Base-by-base conservation (phyloP, 2,797 vertebrate genomes). In the Brachyrhaphis roseni region DNA sequence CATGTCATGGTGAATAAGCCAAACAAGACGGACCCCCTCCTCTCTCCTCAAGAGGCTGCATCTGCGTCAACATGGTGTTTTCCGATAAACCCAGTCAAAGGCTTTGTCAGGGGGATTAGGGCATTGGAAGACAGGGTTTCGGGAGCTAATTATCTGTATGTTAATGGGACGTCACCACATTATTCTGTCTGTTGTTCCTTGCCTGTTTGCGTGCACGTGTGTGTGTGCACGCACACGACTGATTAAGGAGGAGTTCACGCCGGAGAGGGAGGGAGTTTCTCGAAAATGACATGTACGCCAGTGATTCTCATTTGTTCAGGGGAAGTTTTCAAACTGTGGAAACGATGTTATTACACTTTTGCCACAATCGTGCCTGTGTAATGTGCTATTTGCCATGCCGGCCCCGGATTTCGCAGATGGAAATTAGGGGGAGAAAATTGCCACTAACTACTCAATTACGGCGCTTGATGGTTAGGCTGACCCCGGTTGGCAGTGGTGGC, bases 371-470 rank as follows among this genome's bases (percentile, higher is more conserved):
- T 81, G 92, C 88, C 90, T 92, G 94, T 94, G 95, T 96, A 95
- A 96, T 96, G 94, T 95, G 95, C 95, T 95, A 95, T 95, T 96
- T 96, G 95, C 95, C 95, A 96, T 96, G 95, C 96, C 95, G 93
- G 91, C 92, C 93, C 94, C 86, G 94, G 93, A 94, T 93, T 94
- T 94, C 83, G 93, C 95, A 94, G 94, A 95, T 95, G 95, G 94
- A 96, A 96, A 96, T 96, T 96, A 96, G 93, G 94, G 39, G 94
- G 92, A 92, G 94, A 95, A 96, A 96, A 96, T 96, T 96, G 95
- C 94, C 94, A 95, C 95, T 96, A 96, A 96, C 96, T 96, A 96
- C 95, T 95, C 96, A 96, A 96, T 96, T 96, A 96, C 94, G 90
- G 93, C 90, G 92, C 94, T 95, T 95, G 96, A 96, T 96, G 95